Base-by-base conservation (phyloP, 2,113 vertebrate genomes). In the Megalops atlanticus region DNA sequence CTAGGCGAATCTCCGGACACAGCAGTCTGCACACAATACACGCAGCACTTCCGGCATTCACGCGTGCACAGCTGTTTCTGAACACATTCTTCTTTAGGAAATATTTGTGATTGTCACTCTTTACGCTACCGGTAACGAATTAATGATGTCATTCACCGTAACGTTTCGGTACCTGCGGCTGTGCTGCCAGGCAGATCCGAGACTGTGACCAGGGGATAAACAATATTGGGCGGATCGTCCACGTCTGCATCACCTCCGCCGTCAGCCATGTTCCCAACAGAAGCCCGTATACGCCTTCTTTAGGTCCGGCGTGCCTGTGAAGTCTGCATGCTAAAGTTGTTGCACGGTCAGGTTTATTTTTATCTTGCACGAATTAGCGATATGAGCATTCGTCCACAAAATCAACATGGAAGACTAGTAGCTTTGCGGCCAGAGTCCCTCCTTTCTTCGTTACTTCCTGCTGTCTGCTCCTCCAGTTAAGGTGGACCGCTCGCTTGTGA, bases 121-220 rank as follows among this genome's bases (percentile, higher is more conserved):
- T 14, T 36, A 70, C 10, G 12, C 0, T 74, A 27, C 12, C 31
- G n/a, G 71, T 18, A n/a, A 74, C 38, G 6, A 31, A 14, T 35
- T 7, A 39, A 64, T n/a, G 35, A 77, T 16, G 41, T 76, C 64
- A 70, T 58, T 77, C 35, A 49, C 10, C 58, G 16, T 27, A 47
- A 45, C 41, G 41, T 10, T 80, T 21, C n/a, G 24, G 68, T 91
- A 93, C 92, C 93, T 92, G 92, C 91, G 58, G 89, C 82, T 3
- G 92, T 90, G 41, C 86, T 82, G 8, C 85, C 70, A 81, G 90
- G 89, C 76, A 92, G 86, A 58, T 88, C 87, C 0, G 91, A 90
- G 0, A 92, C 89, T 0, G 93, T 93, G 82, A 93, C 90, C 84
- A 91, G 86, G 1, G 90, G 91, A 58, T 86, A 86, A 5, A 18